Base-by-base conservation (phyloP, 2,888 invertebrate species). In the Drosophila longiperda region DNA sequence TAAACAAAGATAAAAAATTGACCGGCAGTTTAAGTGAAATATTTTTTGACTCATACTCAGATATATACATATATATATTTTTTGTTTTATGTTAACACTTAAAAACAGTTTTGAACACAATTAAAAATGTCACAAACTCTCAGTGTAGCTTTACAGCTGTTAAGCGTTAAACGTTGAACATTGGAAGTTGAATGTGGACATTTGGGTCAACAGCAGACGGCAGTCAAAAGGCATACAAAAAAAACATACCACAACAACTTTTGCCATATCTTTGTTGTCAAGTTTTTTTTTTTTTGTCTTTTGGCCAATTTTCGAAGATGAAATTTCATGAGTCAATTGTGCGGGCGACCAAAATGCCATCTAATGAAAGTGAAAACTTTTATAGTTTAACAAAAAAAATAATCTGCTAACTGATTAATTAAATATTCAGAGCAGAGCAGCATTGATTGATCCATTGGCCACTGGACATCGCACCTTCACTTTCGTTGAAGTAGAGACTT, bases 191-290 rank as follows among this genome's bases (percentile, higher is more conserved):
- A 75, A 60, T 75, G 78, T 78, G 67, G 64, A 64, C 83, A 83
- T 83, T 77, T 83, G 72, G 83, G 83, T 83, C 85, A 83, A 58
- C 71, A 74, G 60, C 66, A 78, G 70, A 63, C 58, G 71, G 60
- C 66, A 75, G 80, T 66, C 71, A 38, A 66, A 50, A 74, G 52
- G 50, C 33, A 67, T 55, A 38, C 23, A 64, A 32, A 49, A 64
- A 36, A 49, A 42, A 34, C 23, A 32, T 49, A 65, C 15, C 49
- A 57, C 36, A 45, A 42, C 66, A 49, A 58, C 50, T 48, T 54
- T 69, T 73, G 73, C 78, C 78, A 77, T 49, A 69, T 48, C 52
- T 69, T 70, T 70, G 52, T 34, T 64, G 66, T 34, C 23, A 53
- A 48, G 33, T 29, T 52, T 23, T 53, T 68, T 61, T 68, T 29